Base-by-base conservation (phyloP, 1,140 invertebrate genomes). In the Lepidostoma basale region DNA sequence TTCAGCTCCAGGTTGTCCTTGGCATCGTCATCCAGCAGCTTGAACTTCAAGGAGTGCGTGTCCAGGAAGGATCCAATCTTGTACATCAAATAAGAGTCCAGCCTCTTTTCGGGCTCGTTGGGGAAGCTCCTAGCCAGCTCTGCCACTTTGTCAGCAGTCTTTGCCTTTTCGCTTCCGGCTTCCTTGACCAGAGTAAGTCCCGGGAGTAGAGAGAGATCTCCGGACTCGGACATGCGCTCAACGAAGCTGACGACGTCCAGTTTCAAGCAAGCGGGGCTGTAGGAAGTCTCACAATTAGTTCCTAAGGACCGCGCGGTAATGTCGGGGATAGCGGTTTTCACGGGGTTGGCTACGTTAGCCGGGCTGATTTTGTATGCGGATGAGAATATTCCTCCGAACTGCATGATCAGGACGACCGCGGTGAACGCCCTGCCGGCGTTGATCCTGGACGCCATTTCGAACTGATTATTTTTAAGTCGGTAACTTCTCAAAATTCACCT, bases 181-280 rank as follows among this genome's bases (percentile, higher is more conserved):
- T 92, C 90, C 63, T 87, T 89, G 10, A 92, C 85, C 9, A 92
- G 85, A 23, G 87, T 89, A 2, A 92, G 81, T 49, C 90, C 90
- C 0, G 90, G 89, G 4, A 91, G 69, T 2, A 90, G 79, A n/a
- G 44, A 36, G 16, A 33, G 62, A 20, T 72, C 67, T 54, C 47
- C 28, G 33, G 28, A 18, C 63, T 83, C 84, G 2, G 86, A 85
- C 3, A 93, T 73, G 60, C 87, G 87, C 74, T 93, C 90, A 59
- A 93, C 81, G 75, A 92, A 88, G 2, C 88, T 88, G 0, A 92
- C 85, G 25, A 91, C 86, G 69, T 91, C 91, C 30, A 94, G 80
- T 76, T 93, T 93, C 1, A 93, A 77, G 75, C 92, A 94, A 74
- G 89, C 90, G 14, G 87, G 82, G 78, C 88, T 91, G 59, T 66